A percentile compares a stretch with the other conserved stretches of the same genome.
These are phyloP conservation scores for Sisyra nigra DNA, from an alignment of 2,888 invertebrate species.

Conservation along the genomic window DNA sequence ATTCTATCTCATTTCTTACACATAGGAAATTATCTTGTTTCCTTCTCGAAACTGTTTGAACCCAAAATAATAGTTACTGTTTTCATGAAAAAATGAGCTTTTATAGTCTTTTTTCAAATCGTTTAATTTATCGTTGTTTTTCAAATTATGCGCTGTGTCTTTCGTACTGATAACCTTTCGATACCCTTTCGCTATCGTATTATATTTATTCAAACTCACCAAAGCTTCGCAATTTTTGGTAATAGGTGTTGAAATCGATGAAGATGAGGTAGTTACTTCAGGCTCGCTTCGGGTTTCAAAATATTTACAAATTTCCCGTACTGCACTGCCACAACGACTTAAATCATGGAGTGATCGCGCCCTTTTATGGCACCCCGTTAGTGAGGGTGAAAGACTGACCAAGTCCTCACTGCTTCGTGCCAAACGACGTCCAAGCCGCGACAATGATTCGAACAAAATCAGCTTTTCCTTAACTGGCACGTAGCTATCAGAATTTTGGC, in stretches of 20 bases:
- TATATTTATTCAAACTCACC: constrained; percentile 3
- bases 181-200: constrained; percentile 8
- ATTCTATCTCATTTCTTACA: not conserved
- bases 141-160: not conserved
- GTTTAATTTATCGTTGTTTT: not conserved
- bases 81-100: not conserved
- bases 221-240: not conserved
- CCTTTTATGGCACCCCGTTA: constrained; percentile 30
- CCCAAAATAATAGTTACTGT: constrained; percentile 2
- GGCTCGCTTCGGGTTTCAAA: constrained; percentile 37
- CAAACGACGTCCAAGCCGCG: constrained; percentile 37
- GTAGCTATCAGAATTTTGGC: constrained; percentile 42
- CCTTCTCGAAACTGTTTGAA: constrained; percentile 9
- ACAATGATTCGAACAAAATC: constrained; percentile 51
- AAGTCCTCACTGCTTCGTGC: constrained; percentile 45
- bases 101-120: not conserved
- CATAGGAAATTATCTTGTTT: constrained; percentile 9
- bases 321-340: constrained; percentile 28
- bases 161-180: not conserved
- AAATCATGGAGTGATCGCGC: constrained; percentile 52
- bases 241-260: not conserved
- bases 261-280: constrained; percentile 6
- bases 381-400: constrained; percentile 30
- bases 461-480: constrained; percentile 55
- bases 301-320: constrained; percentile 52